phyloP scores from a whole-genome alignment of 2,113 vertebrate species.

The Phalacrocorax carbo region DNA sequence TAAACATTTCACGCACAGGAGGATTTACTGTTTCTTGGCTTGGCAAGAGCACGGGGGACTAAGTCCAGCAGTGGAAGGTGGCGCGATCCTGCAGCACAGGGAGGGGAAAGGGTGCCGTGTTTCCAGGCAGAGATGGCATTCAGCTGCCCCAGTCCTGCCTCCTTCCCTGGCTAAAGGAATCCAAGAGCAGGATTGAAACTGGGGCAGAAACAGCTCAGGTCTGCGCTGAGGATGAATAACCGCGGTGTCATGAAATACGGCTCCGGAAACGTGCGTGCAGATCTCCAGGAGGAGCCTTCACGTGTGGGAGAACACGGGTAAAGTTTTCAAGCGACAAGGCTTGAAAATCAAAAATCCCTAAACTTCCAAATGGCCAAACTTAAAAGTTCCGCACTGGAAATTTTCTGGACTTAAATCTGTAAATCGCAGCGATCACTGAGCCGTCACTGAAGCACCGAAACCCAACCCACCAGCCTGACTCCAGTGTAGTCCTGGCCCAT shows the following conservation, averaged over 20 bases:
- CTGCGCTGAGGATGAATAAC: rapidly evolving
- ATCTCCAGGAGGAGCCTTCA: not conserved
- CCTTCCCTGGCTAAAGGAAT: not conserved
- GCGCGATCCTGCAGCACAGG: not conserved
- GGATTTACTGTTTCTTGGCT: not conserved
- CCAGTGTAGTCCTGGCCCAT: not conserved
- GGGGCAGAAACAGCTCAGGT: not conserved
- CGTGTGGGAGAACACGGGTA: rapidly evolving
- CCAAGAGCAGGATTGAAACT: not conserved
- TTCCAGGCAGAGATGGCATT: not conserved
- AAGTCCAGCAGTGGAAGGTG: not conserved
- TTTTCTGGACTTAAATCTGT: not conserved
- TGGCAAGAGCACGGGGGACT: rapidly evolving
- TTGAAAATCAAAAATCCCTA: not conserved
- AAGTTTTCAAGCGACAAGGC: not conserved
- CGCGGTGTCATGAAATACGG: not conserved
- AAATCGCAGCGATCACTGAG: not conserved
- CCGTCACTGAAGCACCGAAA: rapidly evolving
- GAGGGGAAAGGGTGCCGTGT: not conserved
- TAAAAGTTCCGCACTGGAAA: not conserved
- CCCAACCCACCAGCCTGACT: not conserved
- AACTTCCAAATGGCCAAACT: not conserved
- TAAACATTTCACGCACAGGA: not conserved
- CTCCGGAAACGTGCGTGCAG: not conserved
- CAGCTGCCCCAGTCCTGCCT: not conserved